phyloP scores from a whole-genome alignment of 2,113 vertebrate genomes.

The Xenotilapia leptura region DNA sequence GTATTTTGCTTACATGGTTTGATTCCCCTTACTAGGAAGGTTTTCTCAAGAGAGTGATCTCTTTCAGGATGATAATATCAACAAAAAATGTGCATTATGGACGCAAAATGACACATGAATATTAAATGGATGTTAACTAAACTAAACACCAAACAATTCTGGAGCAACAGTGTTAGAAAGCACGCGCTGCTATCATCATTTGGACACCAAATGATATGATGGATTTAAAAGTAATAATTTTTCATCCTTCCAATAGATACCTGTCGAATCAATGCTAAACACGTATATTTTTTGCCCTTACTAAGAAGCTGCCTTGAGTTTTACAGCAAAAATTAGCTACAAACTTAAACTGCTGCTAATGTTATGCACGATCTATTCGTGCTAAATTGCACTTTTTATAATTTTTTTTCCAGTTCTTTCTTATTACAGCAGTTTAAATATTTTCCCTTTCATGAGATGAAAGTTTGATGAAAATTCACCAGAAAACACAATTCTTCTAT shows the following conservation, averaged over 20 bases:
- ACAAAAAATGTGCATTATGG: not conserved
- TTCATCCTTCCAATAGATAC: not conserved
- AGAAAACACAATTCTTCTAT: not conserved
- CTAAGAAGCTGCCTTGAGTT: not conserved
- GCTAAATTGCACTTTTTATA: not conserved
- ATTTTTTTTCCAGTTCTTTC: not conserved
- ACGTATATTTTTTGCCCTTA: not conserved
- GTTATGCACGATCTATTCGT: accelerated
- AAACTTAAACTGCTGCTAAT: not conserved
- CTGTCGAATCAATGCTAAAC: not conserved
- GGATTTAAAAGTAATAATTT: not conserved
- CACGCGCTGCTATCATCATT: not conserved
- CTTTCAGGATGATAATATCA: not conserved
- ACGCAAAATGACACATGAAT: not conserved
- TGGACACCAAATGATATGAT: not conserved
- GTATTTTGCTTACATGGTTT: not conserved
- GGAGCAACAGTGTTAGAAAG: not conserved
- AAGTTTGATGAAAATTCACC: not conserved
- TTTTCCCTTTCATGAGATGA: not conserved
- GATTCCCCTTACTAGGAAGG: not conserved
- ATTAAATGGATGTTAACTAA: not conserved
- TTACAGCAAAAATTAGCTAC: not conserved
- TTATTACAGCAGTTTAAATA: not conserved
- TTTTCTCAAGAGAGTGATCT: not conserved
- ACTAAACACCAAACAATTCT: not conserved